Evolutionary conservation across 2,113 vertebrate species (phyloP).

Genomic region (Syngnathus scovelli): DNA sequence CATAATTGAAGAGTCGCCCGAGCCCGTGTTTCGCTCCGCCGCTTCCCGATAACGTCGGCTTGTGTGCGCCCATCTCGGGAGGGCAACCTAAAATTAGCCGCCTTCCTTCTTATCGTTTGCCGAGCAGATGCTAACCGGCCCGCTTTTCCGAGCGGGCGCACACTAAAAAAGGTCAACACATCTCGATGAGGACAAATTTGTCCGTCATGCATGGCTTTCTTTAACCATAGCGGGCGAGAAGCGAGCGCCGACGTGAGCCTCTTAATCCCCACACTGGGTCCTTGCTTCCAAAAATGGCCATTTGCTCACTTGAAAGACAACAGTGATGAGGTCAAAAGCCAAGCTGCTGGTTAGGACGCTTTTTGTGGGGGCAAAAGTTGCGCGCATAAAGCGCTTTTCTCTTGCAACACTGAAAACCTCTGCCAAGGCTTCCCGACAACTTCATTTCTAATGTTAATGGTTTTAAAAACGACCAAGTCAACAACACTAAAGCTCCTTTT

Average conservation of each 20-base stretch:
- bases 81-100: conserved; percentile 52
- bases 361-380: background rate
- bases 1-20: background rate
- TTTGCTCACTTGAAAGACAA: background rate
- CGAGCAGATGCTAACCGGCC: conserved; percentile 32
- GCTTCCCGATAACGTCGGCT: conserved; percentile 20
- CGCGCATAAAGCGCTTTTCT: background rate
- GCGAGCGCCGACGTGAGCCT: background rate
- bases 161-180: conserved; percentile 2
- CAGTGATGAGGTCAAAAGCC: background rate
- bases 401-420: background rate
- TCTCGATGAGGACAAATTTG: conserved; percentile 2
- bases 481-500: background rate
- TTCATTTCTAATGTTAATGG: background rate
- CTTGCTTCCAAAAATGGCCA: background rate
- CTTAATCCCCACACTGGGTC: background rate
- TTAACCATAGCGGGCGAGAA: background rate
- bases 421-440: background rate
- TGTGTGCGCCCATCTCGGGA: conserved; percentile 18
- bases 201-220: background rate
- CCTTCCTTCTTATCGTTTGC: conserved; percentile 31
- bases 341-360: no score
- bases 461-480: background rate
- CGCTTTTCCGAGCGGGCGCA: conserved; percentile 1
- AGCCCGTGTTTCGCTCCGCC: background rate